Evolutionary conservation across 37 sponge, comb jelly and placozoan genomes (phyloP).

Genomic region (Cladorhizidae sp.): DNA sequence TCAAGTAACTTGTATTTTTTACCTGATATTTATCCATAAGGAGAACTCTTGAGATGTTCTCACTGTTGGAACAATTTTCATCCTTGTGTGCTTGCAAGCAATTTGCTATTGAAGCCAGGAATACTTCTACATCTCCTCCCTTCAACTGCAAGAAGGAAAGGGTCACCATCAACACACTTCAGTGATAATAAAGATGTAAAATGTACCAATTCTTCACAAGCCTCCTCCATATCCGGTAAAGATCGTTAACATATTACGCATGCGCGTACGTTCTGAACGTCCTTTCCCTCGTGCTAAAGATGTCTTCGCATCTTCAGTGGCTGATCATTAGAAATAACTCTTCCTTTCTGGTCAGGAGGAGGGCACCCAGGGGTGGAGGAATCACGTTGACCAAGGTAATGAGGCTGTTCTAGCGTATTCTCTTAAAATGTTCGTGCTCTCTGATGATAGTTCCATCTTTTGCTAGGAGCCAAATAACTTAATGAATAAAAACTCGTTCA

Average conservation of each 20-base stretch:
- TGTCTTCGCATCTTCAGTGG: conserved; percentile 81
- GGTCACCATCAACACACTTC: not conserved
- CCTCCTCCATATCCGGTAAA: conserved; percentile 1
- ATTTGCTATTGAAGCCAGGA: conserved; percentile 19
- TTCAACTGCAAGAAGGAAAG: conserved; percentile 1
- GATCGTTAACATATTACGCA: conserved; percentile 12
- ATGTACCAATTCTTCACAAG: conserved; percentile 12
- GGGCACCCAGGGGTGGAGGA: conserved; percentile 26
- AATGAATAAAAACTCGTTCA: conserved; percentile 53
- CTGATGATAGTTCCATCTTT: not conserved
- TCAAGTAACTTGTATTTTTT: not conserved
- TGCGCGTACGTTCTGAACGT: not conserved
- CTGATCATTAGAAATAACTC: conserved; percentile 66
- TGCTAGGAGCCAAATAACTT: conserved; percentile 77
- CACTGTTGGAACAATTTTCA: not conserved
- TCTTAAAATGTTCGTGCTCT: not conserved
- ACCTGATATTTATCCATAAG: conserved; percentile 30
- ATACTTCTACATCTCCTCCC: conserved; percentile 18
- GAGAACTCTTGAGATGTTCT: not conserved
- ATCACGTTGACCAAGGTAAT: conserved; percentile 62
- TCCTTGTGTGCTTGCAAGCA: not conserved
- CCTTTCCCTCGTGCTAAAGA: not conserved
- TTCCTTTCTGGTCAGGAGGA: conserved; percentile 60
- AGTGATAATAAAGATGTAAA: not conserved
- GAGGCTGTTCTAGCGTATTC: not conserved